These are phyloP conservation scores for Sander lucioperca DNA, from an alignment of 2,113 vertebrate genomes.

Conservation along the genomic window DNA sequence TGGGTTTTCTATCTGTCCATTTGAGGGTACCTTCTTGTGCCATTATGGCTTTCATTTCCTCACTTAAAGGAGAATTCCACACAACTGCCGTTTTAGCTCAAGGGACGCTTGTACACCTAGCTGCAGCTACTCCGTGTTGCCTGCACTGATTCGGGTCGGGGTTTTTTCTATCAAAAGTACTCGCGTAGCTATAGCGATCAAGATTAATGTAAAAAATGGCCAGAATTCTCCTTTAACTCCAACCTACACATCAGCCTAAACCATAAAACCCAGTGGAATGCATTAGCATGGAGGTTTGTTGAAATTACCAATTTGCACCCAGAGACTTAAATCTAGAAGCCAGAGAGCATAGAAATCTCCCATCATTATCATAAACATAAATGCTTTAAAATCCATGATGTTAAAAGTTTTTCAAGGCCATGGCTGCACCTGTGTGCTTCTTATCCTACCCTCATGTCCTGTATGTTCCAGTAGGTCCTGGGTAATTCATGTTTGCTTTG, in stretches of 20 bases:
- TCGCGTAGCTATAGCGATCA: too few relatives aligned
- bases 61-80: not conserved
- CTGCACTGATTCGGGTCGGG: too few relatives aligned
- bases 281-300: conserved; percentile 5
- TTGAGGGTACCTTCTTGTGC: not conserved
- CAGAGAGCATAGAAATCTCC: not conserved
- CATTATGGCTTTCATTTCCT: not conserved
- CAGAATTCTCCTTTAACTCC: not conserved
- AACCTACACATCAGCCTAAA: not conserved
- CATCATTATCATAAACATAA: not conserved
- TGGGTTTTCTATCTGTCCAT: not conserved
- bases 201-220: too few relatives aligned
- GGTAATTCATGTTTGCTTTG: too few relatives aligned
- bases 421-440: not conserved
- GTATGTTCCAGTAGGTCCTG: not conserved
- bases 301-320: not conserved
- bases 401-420: not conserved
- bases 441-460: not conserved
- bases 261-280: not conserved
- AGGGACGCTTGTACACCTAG: too few relatives aligned
- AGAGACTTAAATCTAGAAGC: not conserved
- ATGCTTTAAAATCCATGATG: not conserved
- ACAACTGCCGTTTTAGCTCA: too few relatives aligned
- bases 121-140: too few relatives aligned
- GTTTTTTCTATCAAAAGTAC: too few relatives aligned